A percentile compares a stretch with the other conserved stretches of the same genome.
These are phyloP conservation scores for Microplitis manilae DNA, from an alignment of 2,888 invertebrate genomes.

Conservation along the genomic window DNA sequence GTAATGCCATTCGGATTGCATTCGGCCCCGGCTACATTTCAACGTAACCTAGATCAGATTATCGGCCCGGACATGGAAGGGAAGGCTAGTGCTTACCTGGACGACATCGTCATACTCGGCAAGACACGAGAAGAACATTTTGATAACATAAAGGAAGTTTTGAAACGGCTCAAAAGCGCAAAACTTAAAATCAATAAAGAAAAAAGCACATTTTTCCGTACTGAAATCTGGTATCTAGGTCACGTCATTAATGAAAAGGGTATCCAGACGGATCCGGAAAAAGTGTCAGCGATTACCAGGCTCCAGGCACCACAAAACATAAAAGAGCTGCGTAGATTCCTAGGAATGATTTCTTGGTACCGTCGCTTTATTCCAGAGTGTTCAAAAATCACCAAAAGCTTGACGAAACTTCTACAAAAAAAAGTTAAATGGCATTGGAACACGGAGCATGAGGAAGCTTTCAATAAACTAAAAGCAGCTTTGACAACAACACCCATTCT, in stretches of 20 bases:
- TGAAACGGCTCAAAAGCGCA: slow-evolving; percentile 41
- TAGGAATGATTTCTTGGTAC: slow-evolving; percentile 57
- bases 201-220: slow-evolving; percentile 52
- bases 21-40: slow-evolving; percentile 56
- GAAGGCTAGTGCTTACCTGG: slow-evolving; percentile 41
- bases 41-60: slow-evolving; percentile 55
- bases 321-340: slow-evolving; percentile 47
- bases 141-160: slow-evolving; percentile 42
- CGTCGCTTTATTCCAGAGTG: slow-evolving; percentile 19
- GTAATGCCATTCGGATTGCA: slow-evolving; percentile 56
- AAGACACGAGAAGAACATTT: slow-evolving; percentile 51
- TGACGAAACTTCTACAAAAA: slow-evolving; percentile 50
- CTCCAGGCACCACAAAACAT: slow-evolving; percentile 45
- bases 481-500: slow-evolving; percentile 5
- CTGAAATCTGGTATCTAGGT: slow-evolving; percentile 53
- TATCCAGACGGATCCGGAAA: slow-evolving; percentile 43
- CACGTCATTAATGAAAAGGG: slow-evolving; percentile 52
- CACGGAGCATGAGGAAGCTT: slow-evolving; percentile 44
- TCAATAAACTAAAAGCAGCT: slow-evolving; percentile 44
- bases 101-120: slow-evolving; percentile 40
- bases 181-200: slow-evolving; percentile 49
- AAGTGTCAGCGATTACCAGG: slow-evolving; percentile 26
- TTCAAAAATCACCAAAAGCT: slow-evolving; percentile 48
- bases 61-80: slow-evolving; percentile 47
- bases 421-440: slow-evolving; percentile 42